These are phyloP conservation scores for Bufo bufo DNA, from an alignment of 2,113 vertebrate genomes.

Conservation along the genomic window DNA sequence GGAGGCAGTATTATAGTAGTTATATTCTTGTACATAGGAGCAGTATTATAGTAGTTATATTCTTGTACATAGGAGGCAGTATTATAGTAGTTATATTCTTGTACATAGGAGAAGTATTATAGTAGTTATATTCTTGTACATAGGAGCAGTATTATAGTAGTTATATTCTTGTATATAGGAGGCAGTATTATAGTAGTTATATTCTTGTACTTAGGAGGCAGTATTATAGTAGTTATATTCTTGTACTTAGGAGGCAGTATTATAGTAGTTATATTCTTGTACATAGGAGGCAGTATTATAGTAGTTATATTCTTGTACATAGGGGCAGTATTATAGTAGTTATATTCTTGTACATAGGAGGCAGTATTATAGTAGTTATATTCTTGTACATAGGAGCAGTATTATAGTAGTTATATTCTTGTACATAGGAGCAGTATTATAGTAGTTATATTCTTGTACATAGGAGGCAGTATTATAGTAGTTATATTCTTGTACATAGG, in stretches of 20 bases:
- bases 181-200: conserved; percentile 7
- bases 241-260: not conserved
- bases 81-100: conserved; percentile 5
- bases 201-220: not conserved
- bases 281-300: not conserved
- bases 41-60: conserved; percentile 4
- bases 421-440: not conserved
- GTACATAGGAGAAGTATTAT: not conserved
- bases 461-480: not conserved
- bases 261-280: conserved; percentile 10
- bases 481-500: conserved; percentile 3
- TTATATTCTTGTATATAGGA: not conserved
- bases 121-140: not conserved
- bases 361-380: conserved; percentile 5
- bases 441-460: not conserved
- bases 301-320: not conserved
- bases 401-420: conserved; percentile 1
- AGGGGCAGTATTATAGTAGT: not conserved
- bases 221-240: conserved; percentile 12
- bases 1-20: conserved; percentile 3
- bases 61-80: not conserved
- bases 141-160: conserved; percentile 4
- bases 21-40: not conserved
- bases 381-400: not conserved
- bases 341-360: not conserved